Evolutionary conservation across 2,888 invertebrate species (phyloP).

Genomic region (Rhingia rostrata): DNA sequence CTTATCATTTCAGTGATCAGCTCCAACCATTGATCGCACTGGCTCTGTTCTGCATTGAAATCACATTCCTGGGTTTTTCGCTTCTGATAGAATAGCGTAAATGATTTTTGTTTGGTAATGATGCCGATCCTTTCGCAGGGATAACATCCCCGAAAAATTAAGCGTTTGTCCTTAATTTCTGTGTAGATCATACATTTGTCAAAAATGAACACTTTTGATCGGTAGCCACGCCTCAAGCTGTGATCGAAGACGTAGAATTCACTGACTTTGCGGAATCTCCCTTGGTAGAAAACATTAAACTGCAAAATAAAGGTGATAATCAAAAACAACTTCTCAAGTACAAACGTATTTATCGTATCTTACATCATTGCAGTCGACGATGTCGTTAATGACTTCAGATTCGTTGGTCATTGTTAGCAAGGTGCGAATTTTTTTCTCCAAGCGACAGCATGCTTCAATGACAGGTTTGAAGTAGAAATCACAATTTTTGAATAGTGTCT

Average conservation of each 20-base stretch:
- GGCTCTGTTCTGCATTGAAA: conserved; percentile 78
- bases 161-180: conserved; percentile 81
- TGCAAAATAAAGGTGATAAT: conserved; percentile 65
- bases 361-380: conserved; percentile 81
- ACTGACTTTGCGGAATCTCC: conserved; percentile 81
- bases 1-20: conserved; percentile 81
- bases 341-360: background rate
- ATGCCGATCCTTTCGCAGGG: conserved; percentile 82
- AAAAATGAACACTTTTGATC: conserved; percentile 82
- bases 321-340: too few species aligned
- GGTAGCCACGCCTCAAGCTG: conserved; percentile 79
- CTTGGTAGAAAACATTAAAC: conserved; percentile 82
- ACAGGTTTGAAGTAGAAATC: conserved; percentile 80
- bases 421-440: conserved; percentile 81
- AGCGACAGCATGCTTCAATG: conserved; percentile 81
- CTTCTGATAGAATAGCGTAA: conserved; percentile 81
- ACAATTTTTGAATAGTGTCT: conserved; percentile 81
- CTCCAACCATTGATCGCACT: conserved; percentile 80
- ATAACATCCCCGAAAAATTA: conserved; percentile 82
- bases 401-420: conserved; percentile 81
- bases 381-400: conserved; percentile 82
- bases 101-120: conserved; percentile 78
- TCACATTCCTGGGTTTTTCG: conserved; percentile 82
- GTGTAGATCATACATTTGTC: conserved; percentile 82
- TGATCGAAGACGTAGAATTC: conserved; percentile 81